phyloP scores from a whole-genome alignment of 2,113 vertebrate species.

The Melanerpes formicivorus region DNA sequence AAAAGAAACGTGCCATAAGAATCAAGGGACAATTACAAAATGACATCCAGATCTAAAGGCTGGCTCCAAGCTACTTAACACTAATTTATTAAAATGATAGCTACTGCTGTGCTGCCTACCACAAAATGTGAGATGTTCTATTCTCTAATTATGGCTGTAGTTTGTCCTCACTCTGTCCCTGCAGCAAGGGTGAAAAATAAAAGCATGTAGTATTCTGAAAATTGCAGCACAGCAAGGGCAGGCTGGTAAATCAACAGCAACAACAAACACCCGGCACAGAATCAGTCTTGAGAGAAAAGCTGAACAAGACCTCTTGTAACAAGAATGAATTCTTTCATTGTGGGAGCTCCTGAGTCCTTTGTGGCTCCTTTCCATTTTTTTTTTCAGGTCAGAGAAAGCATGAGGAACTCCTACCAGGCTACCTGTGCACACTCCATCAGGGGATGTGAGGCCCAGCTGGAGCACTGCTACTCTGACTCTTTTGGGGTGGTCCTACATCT shows the following conservation, averaged over 20 bases:
- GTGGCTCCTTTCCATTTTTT: not conserved
- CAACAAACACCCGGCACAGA: not conserved
- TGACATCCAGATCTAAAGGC: not conserved
- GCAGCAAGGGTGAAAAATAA: not conserved
- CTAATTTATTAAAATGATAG: not conserved
- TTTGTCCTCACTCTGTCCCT: not conserved
- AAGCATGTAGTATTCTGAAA: not conserved
- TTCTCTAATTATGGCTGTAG: not conserved
- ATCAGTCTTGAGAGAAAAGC: not conserved
- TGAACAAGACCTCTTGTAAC: not conserved
- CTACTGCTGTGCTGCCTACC: not conserved
- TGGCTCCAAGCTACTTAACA: not conserved
- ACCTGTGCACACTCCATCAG: not conserved
- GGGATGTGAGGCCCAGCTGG: not conserved
- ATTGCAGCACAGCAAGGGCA: not conserved
- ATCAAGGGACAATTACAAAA: conserved; percentile 4
- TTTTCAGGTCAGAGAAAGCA: not conserved
- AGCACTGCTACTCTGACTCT: not conserved
- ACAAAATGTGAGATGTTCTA: not conserved
- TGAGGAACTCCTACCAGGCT: not conserved
- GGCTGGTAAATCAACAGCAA: not conserved
- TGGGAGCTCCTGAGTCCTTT: not conserved
- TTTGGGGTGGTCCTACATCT: not conserved
- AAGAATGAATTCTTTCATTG: not conserved
- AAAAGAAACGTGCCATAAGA: not conserved